These are phyloP conservation scores for Neolamprologus caudopunctatus DNA, from an alignment of 2,113 vertebrate genomes.

Conservation along the genomic window DNA sequence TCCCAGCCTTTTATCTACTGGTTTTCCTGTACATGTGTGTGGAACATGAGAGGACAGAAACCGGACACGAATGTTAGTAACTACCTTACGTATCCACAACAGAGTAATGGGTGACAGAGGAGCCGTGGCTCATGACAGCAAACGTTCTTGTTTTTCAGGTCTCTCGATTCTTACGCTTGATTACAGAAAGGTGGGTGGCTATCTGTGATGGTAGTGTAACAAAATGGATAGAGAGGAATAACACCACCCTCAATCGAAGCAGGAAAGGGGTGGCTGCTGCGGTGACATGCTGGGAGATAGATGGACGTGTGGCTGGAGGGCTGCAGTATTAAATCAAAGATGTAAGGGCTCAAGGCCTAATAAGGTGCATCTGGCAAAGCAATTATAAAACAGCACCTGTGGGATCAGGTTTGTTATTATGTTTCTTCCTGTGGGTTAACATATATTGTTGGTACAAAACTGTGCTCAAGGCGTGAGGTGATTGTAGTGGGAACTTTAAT, in stretches of 20 bases:
- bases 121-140: constrained; percentile 38
- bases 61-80: constrained; percentile 22
- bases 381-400: not conserved
- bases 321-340: not conserved
- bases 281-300: not conserved
- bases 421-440: not conserved
- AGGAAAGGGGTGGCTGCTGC: not conserved
- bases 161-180: constrained; percentile 7
- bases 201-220: not conserved
- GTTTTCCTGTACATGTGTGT: constrained; percentile 20
- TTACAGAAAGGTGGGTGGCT: not conserved
- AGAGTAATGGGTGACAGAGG: constrained; percentile 27
- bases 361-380: not conserved
- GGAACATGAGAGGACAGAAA: constrained; percentile 44
- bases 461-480: not conserved
- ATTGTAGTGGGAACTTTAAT: not conserved
- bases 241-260: not conserved
- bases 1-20: constrained; percentile 32
- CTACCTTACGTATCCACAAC: constrained; percentile 50
- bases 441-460: not conserved
- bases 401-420: not conserved
- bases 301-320: not conserved
- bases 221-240: not conserved
- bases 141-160: constrained; percentile 32
- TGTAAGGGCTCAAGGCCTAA: not conserved